These are phyloP conservation scores for Leptogaster cylindrica DNA, from an alignment of 2,888 invertebrate species.

Conservation along the genomic window DNA sequence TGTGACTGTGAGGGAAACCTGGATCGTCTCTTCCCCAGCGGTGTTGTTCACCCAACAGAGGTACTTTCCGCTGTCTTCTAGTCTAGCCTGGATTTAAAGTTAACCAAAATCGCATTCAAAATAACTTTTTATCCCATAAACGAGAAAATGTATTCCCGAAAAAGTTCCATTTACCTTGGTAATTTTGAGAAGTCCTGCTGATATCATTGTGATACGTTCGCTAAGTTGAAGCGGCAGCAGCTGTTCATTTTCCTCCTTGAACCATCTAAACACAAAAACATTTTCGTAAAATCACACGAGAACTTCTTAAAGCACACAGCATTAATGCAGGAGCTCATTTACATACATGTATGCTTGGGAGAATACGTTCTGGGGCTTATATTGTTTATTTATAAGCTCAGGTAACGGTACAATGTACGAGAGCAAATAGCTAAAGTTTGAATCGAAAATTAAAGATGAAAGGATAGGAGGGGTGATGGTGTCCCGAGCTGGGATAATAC, in stretches of 20 bases:
- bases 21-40: constrained; percentile 80
- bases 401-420: constrained; percentile 1
- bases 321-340: constrained; percentile 30
- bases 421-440: constrained; percentile 25
- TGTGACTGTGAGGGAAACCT: constrained; percentile 78
- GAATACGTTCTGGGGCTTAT: constrained; percentile 19
- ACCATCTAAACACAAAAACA: constrained; percentile 67
- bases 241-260: constrained; percentile 75
- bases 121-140: constrained; percentile 9
- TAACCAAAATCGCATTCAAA: constrained; percentile 21
- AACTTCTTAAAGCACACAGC: constrained; percentile 34
- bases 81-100: constrained; percentile 59
- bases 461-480: constrained; percentile 13
- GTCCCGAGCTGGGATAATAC: background rate
- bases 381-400: constrained; percentile 29
- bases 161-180: constrained; percentile 63
- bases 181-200: constrained; percentile 72
- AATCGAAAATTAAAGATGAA: constrained; percentile 36
- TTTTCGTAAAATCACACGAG: constrained; percentile 35
- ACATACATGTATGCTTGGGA: constrained; percentile 18
- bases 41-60: constrained; percentile 91
- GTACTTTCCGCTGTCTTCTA: constrained; percentile 85
- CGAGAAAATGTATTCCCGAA: constrained; percentile 20
- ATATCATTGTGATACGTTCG: constrained; percentile 67
- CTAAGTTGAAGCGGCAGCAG: constrained; percentile 72